These are phyloP conservation scores for Mixornis gularis DNA, from an alignment of 2,113 vertebrate genomes.

Conservation along the genomic window DNA sequence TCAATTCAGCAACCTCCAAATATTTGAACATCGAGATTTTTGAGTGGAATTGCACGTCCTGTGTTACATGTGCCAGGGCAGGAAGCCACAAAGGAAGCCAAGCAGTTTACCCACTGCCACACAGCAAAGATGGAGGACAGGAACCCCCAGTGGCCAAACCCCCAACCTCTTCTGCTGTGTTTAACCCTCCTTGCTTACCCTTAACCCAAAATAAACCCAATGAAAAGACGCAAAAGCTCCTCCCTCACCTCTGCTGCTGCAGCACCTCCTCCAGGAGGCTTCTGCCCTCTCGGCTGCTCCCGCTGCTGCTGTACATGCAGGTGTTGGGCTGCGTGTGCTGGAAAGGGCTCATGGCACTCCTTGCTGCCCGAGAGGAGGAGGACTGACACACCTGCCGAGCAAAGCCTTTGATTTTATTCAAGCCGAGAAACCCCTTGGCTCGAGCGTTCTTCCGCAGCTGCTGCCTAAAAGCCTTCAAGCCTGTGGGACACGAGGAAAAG, in stretches of 20 bases:
- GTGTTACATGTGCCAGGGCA: not conserved
- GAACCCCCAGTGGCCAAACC: not conserved
- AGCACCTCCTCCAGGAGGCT: constrained; percentile 88
- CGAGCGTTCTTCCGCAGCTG: constrained; percentile 90
- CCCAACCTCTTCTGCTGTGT: not conserved
- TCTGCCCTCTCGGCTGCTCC: constrained; percentile 51
- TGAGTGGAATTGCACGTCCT: not conserved
- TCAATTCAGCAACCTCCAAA: constrained; percentile 9
- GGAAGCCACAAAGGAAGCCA: not conserved
- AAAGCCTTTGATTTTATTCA: constrained; percentile 94
- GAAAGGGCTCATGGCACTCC: constrained; percentile 76
- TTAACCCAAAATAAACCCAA: not conserved
- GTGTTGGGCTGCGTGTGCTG: constrained; percentile 57
- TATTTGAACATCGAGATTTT: not conserved
- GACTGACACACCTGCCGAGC: constrained; percentile 82
- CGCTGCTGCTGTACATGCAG: constrained; percentile 50
- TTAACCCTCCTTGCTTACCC: not conserved
- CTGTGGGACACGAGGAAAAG: constrained; percentile 59
- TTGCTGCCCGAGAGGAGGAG: constrained; percentile 75
- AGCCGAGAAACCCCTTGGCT: constrained; percentile 89
- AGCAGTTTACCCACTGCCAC: constrained; percentile 31
- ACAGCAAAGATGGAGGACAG: not conserved
- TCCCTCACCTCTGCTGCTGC: constrained; percentile 86
- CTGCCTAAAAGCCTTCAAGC: constrained; percentile 93
- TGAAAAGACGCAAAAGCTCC: not conserved